Conservation (phyloP, 2,888 invertebrate genomes). For the Hoplodrina blanda region DNA sequence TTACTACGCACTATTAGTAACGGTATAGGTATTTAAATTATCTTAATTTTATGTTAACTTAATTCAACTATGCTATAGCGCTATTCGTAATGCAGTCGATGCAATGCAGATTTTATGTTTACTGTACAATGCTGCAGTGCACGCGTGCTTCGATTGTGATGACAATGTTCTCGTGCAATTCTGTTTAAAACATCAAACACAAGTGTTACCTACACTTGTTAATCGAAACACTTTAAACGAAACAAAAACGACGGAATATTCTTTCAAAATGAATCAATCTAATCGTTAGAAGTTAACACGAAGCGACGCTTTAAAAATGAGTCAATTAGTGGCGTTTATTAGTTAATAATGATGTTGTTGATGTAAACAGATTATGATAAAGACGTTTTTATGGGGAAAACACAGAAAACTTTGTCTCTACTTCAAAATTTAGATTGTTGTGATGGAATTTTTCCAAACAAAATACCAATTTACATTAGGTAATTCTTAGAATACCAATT, state of each 20-base stretch:
- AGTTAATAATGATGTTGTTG: slow-evolving; percentile 14
- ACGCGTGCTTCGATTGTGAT: neutral
- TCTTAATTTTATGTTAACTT: neutral
- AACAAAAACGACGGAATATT: neutral
- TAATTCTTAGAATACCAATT: neutral
- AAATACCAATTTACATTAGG: neutral
- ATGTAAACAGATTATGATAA: neutral
- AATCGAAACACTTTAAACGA: neutral
- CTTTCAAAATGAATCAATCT: neutral
- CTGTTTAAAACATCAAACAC: neutral
- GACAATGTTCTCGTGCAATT: slow-evolving; percentile 14
- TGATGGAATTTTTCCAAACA: neutral
- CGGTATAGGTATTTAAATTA: too few relatives aligned
- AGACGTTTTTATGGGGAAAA: neutral
- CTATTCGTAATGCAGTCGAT: slow-evolving; percentile 15
- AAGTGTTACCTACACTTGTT: neutral
- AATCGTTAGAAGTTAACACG: neutral
- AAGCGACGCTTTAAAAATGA: neutral
- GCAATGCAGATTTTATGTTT: slow-evolving; percentile 16
- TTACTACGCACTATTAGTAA: too few relatives aligned
- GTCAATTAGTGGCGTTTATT: slow-evolving; percentile 1
- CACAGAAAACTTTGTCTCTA: neutral
- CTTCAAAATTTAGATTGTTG: neutral
- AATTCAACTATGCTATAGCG: slow-evolving; percentile 6
- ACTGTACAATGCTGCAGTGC: slow-evolving; percentile 1